Evolutionary conservation across 2,888 invertebrate species (phyloP).

Genomic region (Physocephala rufipes): DNA sequence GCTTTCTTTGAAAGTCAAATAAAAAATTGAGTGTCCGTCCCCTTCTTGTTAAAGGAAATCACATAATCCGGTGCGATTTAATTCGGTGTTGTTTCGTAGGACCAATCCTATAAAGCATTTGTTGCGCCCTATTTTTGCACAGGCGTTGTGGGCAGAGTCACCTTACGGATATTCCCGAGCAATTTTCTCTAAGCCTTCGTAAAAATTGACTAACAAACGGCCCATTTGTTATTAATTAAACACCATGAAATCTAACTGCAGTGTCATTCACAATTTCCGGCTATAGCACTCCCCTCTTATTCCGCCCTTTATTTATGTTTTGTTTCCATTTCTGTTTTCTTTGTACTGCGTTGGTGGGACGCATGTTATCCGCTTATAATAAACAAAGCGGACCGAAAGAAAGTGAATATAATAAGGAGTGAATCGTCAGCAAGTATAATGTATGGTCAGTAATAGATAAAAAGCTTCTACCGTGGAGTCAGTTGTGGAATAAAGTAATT

Average conservation of each 20-base stretch:
- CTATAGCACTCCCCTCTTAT: neutral
- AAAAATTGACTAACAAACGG: neutral
- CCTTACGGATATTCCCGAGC: neutral
- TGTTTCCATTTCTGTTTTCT: neutral
- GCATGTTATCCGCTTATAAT: conserved; percentile 19
- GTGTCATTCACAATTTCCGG: neutral
- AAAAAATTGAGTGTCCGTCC: neutral
- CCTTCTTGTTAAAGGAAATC: neutral
- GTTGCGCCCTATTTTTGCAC: neutral
- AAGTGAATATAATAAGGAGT: neutral
- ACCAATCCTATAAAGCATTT: conserved; percentile 15
- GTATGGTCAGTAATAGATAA: neutral
- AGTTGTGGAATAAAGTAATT: neutral
- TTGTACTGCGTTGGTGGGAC: neutral
- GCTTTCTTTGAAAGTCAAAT: neutral
- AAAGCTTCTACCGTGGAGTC: neutral
- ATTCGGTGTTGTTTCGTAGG: neutral
- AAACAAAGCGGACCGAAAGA: too few relatives aligned
- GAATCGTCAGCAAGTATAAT: too few relatives aligned
- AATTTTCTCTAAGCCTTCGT: too few relatives aligned
- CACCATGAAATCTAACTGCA: conserved; percentile 7
- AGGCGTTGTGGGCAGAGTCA: neutral
- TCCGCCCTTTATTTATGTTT: too few relatives aligned
- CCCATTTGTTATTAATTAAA: conserved; percentile 18
- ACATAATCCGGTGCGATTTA: neutral